Conservation (phyloP, 2,797 vertebrate genomes). For the Xyrichtys novacula region DNA sequence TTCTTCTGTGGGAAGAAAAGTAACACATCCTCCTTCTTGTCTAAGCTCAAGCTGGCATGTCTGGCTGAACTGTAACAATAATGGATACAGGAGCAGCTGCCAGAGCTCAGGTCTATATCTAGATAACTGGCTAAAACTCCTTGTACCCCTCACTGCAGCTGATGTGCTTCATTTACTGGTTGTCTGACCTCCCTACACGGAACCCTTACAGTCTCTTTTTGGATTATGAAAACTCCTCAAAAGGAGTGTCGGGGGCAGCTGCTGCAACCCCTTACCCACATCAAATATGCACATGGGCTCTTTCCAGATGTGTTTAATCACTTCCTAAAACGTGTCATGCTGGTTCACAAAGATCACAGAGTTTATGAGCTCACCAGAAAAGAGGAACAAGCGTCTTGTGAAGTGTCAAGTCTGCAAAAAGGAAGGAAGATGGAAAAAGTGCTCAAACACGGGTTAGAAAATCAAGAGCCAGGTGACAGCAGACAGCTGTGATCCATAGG, state of each 20-base stretch:
- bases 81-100: neutral
- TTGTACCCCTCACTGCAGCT: slow-evolving; percentile 6
- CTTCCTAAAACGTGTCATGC: slow-evolving; percentile 15
- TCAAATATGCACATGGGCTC: slow-evolving; percentile 3
- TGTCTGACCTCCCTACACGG: slow-evolving; percentile 35
- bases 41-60: neutral
- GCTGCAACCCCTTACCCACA: slow-evolving; percentile 4
- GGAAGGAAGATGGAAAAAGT: slow-evolving; percentile 6
- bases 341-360: slow-evolving; percentile 1
- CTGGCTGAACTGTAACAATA: neutral
- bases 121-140: neutral
- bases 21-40: slow-evolving; percentile 8
- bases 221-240: slow-evolving; percentile 33
- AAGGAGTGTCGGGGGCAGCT: neutral
- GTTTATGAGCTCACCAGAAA: slow-evolving; percentile 40
- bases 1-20: slow-evolving; percentile 15
- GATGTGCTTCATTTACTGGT: slow-evolving; percentile 1
- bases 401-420: slow-evolving; percentile 17
- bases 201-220: slow-evolving; percentile 27
- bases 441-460: neutral
- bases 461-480: neutral
- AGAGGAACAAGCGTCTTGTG: slow-evolving; percentile 26
- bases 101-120: too few relatives aligned
- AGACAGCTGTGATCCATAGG: slow-evolving; percentile 9
- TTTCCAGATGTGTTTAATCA: slow-evolving; percentile 50